Base-by-base conservation (phyloP, 2,888 invertebrate genomes). In the Cosmia trapezina region DNA sequence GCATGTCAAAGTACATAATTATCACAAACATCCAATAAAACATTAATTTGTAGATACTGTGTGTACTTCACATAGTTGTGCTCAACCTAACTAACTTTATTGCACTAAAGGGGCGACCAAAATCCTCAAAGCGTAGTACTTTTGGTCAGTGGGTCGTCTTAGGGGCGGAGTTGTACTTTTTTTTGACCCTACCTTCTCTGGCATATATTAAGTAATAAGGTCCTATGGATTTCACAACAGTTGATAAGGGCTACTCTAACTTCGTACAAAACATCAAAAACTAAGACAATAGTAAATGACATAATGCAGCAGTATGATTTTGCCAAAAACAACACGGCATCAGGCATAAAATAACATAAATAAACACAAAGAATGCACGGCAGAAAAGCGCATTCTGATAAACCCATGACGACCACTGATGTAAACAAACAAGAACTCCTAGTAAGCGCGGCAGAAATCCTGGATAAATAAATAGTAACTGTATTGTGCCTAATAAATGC, bases 351-450 rank as follows among this genome's bases (percentile, higher is more conserved):
- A 83, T 68, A 83, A 83, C 81, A 87, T 83, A 87, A 86, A 90
- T 89, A 91, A 88, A 91, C 89, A 92, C 91, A 91, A 92, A 90
- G 91, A 88, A 87, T 81, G 45, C 62, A 71, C 72, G 71, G 65
- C 68, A 76, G 77, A 80, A 83, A 81, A 85, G 83, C 87, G 88
- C 85, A 84, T 86, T 82, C 77, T 84, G 75, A 60, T 80, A 87
- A 79, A 87, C 87, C 91, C 89, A 89, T 90, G 87, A 86, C 85
- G 89, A 92, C 91, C 88, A 83, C 77, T 54, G 82, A 88, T 91
- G 90, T 91, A 91, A 91, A 92, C 91, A 92, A 91, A 89, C 81
- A 78, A 75, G 61, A 83, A 73, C 73, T 76, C 17, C 22, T 37
- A 28, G 49, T 81, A 81, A 80, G 45, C 49, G 61, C 19, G 5